These are phyloP conservation scores for Protosalanx chinensis DNA, from an alignment of 2,797 vertebrate species.

Conservation along the genomic window DNA sequence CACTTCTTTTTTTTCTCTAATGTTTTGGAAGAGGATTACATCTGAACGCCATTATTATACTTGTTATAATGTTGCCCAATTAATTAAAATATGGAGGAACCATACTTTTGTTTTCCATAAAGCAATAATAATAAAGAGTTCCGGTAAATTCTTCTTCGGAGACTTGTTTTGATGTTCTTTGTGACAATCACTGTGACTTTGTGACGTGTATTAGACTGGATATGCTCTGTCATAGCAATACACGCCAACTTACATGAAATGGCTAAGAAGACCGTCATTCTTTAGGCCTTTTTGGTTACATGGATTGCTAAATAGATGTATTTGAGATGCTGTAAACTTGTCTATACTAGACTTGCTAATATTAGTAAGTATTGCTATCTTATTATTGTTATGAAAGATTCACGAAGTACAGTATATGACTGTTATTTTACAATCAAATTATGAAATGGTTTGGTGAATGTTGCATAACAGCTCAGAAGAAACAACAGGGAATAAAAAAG, in stretches of 20 bases:
- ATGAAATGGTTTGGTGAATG: no score
- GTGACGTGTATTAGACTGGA: not conserved
- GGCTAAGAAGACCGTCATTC: not conserved
- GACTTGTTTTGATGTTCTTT: not conserved
- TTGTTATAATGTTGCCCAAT: not conserved
- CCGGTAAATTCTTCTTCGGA: not conserved
- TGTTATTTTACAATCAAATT: no score
- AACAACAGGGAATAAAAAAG: not conserved
- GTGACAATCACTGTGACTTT: conserved; percentile 4
- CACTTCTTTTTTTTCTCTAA: no score
- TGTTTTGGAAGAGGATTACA: no score
- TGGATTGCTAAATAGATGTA: no score
- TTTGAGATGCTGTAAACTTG: no score
- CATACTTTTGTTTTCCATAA: not conserved
- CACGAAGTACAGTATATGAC: no score
- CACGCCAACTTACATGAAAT: not conserved
- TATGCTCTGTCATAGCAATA: not conserved
- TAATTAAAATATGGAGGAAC: not conserved
- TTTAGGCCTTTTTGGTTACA: no score
- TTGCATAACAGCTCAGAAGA: no score
- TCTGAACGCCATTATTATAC: not conserved
- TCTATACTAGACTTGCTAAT: no score
- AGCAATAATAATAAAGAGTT: not conserved
- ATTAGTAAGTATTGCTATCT: no score
- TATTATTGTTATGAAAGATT: no score